Conservation (phyloP, 2,113 vertebrate genomes). For the Nannospalax galili region DNA sequence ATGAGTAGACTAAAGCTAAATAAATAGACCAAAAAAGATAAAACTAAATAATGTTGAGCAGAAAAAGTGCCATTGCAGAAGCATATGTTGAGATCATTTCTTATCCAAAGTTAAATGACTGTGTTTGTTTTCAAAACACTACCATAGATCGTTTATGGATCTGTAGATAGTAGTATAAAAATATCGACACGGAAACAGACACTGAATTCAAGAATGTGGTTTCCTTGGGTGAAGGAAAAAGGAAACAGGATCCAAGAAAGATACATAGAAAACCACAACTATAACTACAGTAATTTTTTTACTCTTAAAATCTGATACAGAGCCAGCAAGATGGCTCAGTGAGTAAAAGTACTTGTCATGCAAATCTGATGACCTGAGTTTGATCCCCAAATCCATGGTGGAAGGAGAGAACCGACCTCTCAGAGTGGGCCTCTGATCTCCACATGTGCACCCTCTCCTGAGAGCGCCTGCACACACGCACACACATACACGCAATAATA, state of each 20-base stretch:
- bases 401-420: neutral
- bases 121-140: neutral
- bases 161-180: neutral
- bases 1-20: neutral
- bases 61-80: neutral
- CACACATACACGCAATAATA: too few species aligned
- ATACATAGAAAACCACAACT: neutral
- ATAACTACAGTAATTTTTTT: neutral
- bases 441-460: neutral
- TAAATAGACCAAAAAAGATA: neutral
- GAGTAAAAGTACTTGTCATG: neutral
- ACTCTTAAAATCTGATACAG: neutral
- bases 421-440: neutral
- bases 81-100: neutral
- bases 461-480: too few species aligned
- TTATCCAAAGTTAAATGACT: neutral
- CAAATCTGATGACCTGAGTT: neutral
- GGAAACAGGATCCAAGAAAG: neutral
- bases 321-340: neutral
- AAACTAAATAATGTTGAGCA: neutral
- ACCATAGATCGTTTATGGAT: neutral
- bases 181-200: neutral
- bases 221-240: conserved; percentile 12
- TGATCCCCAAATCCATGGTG: neutral
- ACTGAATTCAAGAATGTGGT: neutral